Evolutionary conservation across 2,888 invertebrate species (phyloP), one percentile per base, ranked within the genome.

Genomic region (Malthinus seriepunctatus): DNA sequence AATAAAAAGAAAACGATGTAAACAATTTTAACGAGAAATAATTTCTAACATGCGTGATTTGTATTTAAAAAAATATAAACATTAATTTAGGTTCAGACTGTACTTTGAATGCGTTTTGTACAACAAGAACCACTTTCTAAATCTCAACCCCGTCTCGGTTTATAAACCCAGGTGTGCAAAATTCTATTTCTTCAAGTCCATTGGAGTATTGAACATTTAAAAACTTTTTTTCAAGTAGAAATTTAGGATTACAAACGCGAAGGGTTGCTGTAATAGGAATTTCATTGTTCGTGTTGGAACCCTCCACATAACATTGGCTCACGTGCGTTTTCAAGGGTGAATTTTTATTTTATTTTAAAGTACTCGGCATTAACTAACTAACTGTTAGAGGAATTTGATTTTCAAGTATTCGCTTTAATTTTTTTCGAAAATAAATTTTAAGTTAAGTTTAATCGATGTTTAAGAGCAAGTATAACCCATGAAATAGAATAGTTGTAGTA

Each of bases 91-190:
- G 63, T 51, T 48, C 60, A 55, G 63, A 50, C 65, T 65, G 65
- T 65, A 65, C 65, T 23, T 32, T 14, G n/a, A 14, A 44, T 50
- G 44, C 55, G 35, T 54, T 60, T 54, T 51, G 57, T 58, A 23
- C 23, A 23, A 32, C 54, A 53, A 57, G 54, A 66, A 64, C 64
- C 62, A 65, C 63, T 66, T 66, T 66, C 62, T 53, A 59, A 63
- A 58, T 63, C 59, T 61, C 39, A 42, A 59, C 65, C 65, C 67
- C 63, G 65, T 63, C 63, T 59, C 57, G 59, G 63, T 63, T 67
- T 65, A 61, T 63, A 60, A 42, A 62, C 58, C 68, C 68, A 68
- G 68, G 68, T 68, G 68, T 68, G 68, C 66, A 62, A 65, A 68
- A 66, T 64, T 67, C 65, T 63, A 65, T 63, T 51, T 44, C 51